Conservation (phyloP, 35 echinoderm and acorn worm genomes). For the Strongylocentrotus purpuratus region DNA sequence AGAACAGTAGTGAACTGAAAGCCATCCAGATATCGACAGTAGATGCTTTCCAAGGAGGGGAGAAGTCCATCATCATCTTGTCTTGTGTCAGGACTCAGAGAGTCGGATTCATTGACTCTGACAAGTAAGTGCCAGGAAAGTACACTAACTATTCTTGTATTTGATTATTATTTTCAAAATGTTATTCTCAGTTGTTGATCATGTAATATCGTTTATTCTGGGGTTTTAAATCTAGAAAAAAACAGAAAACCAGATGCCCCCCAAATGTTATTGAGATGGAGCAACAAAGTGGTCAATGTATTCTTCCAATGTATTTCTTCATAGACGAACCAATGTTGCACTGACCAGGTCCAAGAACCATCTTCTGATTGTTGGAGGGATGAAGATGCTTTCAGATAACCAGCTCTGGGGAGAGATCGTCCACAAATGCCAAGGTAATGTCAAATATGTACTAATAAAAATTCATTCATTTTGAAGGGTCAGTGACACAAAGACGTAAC, state of each 20-base stretch:
- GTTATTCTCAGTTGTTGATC: no score
- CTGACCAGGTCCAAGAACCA: conserved; percentile 89
- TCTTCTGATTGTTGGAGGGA: conserved; percentile 88
- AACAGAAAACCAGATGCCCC: no score
- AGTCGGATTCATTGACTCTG: conserved; percentile 92
- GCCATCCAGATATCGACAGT: conserved; percentile 98
- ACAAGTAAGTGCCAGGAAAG: conserved; percentile 81
- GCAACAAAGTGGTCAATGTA: no score
- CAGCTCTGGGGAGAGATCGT: conserved; percentile 81
- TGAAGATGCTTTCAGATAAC: conserved; percentile 84
- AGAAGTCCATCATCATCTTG: conserved; percentile 92
- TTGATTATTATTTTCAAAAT: no score
- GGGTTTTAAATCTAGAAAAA: no score
- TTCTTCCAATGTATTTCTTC: no score
- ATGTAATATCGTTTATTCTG: no score
- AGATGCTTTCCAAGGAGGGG: conserved; percentile 99
- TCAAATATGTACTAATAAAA: no score
- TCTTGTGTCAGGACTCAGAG: conserved; percentile 95
- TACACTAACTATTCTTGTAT: neutral
- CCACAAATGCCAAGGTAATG: conserved; percentile 80
- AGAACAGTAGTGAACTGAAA: conserved; percentile 61
- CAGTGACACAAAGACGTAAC: no score
- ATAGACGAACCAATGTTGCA: conserved; percentile 94
- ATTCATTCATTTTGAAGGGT: no score
- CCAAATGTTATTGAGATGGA: no score